Percentiles rank a stretch among this genome's conserved stretches.
Conservation (phyloP, 1,140 invertebrate species). For the Apocrypta bakeri region DNA sequence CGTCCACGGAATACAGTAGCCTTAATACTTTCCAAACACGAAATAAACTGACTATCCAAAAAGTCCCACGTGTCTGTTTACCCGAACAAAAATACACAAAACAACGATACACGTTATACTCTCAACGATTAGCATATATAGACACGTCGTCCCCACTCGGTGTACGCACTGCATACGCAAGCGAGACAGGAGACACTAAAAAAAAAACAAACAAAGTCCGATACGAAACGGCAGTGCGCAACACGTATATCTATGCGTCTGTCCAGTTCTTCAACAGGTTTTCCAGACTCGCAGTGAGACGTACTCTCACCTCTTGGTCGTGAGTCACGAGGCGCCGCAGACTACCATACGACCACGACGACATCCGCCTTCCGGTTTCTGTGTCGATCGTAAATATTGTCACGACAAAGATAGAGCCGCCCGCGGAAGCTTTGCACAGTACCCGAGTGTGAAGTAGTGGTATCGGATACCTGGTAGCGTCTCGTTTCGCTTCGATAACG, state of each 20-base stretch:
- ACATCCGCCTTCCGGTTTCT: slow-evolving; percentile 10
- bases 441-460: neutral
- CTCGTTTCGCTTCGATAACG: too few species aligned
- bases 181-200: neutral
- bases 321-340: neutral
- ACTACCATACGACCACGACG: neutral
- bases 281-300: neutral
- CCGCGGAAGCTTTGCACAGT: neutral
- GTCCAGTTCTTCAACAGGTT: neutral
- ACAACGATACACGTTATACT: neutral
- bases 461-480: too few species aligned
- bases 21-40: too few species aligned
- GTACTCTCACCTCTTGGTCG: neutral
- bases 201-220: slow-evolving; percentile 5
- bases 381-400: neutral
- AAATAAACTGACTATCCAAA: neutral
- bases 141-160: neutral
- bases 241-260: neutral
- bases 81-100: neutral
- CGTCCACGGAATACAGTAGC: too few species aligned
- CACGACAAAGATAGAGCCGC: slow-evolving; percentile 5
- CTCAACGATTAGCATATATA: neutral
- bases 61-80: neutral
- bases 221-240: neutral
- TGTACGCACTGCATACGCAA: neutral